Base-by-base conservation (phyloP, 2,888 invertebrate genomes). In the Boloria selene region DNA sequence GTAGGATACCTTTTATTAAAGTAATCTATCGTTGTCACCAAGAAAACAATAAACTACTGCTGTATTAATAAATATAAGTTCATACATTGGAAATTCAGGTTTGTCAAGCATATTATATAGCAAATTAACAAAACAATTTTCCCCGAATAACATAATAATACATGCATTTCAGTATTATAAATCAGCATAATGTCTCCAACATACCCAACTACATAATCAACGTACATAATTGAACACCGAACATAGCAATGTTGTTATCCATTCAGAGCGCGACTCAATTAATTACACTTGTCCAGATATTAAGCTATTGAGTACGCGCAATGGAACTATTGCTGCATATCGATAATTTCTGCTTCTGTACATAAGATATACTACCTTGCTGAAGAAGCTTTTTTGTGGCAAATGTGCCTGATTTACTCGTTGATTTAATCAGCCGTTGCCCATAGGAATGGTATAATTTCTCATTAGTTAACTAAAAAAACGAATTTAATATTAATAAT, bases 231-330 rank as follows among this genome's bases (percentile, higher is more conserved):
- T 58, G 58, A 62, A 62, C 65, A 62, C 62, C 76, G 76, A 78
- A 77, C 77, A 80, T 77, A 75, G 78, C 80, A 82, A 77, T 82
- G 77, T 79, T 77, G 79, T 80, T 68, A 62, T 71, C 73, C 70
- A 74, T 75, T 79, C 79, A 79, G 72, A 74, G 76, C 74, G 70
- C 74, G 72, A 76, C 75, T 77, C 78, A 79, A 86, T 86, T 86
- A 86, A 87, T 86, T 82, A 82, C 78, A 77, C 79, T 73, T 80
- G 85, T 85, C 79, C 78, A 75, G 81, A 82, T 79, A 79, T 75
- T 81, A 83, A 82, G 83, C 78, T 70, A 74, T 74, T 74, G 73
- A 69, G 67, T 44, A 50, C 53, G 14, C 44, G 52, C 42, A 52
- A 42, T 52, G 38, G 38, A 64, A 26, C 59, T 51, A 50, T 56